Evolutionary conservation across 2,888 invertebrate species (phyloP).

Genomic region (Deilephila elpenor): DNA sequence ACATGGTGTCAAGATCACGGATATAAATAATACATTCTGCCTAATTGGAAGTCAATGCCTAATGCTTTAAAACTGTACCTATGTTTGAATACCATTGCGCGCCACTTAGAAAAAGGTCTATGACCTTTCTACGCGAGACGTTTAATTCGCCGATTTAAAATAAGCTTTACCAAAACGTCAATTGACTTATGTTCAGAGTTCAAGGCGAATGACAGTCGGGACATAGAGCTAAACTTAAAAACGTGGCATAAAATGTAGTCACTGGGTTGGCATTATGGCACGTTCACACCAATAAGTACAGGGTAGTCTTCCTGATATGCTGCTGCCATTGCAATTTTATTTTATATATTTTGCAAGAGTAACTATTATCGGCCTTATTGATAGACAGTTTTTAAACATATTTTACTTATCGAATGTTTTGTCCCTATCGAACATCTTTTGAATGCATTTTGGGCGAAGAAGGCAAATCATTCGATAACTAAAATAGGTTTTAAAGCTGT

Average conservation of each 20-base stretch:
- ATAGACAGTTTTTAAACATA: too few relatives aligned
- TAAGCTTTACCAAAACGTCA: conserved; percentile 59
- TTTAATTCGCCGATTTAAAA: conserved; percentile 51
- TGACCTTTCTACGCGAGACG: conserved; percentile 49
- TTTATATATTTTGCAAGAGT: too few relatives aligned
- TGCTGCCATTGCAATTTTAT: too few relatives aligned
- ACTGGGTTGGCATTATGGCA: too few relatives aligned
- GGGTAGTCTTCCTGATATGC: too few relatives aligned
- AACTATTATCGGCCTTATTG: too few relatives aligned
- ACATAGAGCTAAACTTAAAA: conserved; percentile 42
- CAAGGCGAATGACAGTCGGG: conserved; percentile 64
- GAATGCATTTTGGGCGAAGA: too few relatives aligned
- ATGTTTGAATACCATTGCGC: conserved; percentile 23
- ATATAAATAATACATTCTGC: conserved; percentile 3
- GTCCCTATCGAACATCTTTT: too few relatives aligned
- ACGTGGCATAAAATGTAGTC: conserved; percentile 23
- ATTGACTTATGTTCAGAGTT: conserved; percentile 67
- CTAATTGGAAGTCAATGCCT: conserved; percentile 31
- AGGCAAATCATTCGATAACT: too few relatives aligned
- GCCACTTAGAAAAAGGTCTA: conserved; percentile 45
- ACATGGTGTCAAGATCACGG: not conserved
- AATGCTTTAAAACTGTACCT: conserved; percentile 13
- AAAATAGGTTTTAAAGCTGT: too few relatives aligned
- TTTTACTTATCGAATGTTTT: too few relatives aligned
- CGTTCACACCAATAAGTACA: too few relatives aligned